Percentiles rank a stretch among this genome's conserved stretches.
Evolutionary conservation across 2,113 vertebrate genomes (phyloP).

Genomic region (Sapajus apella): DNA sequence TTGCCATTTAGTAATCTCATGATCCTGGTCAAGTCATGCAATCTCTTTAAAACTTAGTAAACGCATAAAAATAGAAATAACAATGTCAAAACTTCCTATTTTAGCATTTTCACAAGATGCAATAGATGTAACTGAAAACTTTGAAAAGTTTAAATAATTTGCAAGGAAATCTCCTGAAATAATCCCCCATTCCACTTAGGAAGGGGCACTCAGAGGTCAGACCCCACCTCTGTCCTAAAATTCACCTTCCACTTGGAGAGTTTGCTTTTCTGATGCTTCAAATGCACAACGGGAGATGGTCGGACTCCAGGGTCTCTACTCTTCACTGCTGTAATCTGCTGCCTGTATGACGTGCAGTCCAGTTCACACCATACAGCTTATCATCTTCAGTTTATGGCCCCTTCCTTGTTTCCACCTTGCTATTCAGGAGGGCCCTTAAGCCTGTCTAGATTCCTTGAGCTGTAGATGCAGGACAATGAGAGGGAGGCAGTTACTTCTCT

Average conservation of each 20-base stretch:
- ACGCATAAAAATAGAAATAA: constrained; percentile 23
- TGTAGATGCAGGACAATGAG: not conserved
- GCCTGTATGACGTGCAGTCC: not conserved
- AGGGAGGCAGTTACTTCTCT: not conserved
- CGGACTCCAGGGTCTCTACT: not conserved
- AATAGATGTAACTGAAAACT: not conserved
- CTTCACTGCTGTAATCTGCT: not conserved
- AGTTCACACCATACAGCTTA: not conserved
- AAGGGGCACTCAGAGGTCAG: not conserved
- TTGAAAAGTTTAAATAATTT: not conserved
- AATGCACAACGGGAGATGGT: not conserved
- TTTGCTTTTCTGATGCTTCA: not conserved
- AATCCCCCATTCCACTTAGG: not conserved
- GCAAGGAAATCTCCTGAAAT: not conserved
- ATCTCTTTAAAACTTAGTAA: not conserved
- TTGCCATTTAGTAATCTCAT: not conserved
- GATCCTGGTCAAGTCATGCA: not conserved
- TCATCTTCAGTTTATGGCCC: not conserved
- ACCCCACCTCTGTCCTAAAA: not conserved
- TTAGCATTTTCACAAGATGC: not conserved
- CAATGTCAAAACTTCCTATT: not conserved
- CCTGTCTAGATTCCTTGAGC: not conserved
- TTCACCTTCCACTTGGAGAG: not conserved
- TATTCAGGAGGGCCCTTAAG: not conserved
- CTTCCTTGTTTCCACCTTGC: not conserved